These are phyloP conservation scores for Cyprinodon brontotheroides DNA, from an alignment of 2,113 vertebrate species.

Conservation along the genomic window DNA sequence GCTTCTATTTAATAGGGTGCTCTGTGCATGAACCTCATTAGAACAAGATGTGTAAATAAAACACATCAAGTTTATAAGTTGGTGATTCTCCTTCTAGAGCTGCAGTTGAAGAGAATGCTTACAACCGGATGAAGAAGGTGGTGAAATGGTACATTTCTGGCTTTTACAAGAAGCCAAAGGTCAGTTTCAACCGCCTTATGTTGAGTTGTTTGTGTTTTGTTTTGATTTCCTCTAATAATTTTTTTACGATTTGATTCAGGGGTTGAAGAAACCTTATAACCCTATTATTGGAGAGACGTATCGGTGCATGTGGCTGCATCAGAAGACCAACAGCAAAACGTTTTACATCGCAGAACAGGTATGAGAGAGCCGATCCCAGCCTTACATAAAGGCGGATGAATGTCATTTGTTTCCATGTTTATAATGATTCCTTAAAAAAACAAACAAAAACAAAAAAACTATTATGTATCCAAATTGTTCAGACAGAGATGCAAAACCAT, in stretches of 20 bases:
- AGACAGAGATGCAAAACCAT: too few species aligned
- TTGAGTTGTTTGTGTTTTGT: not conserved
- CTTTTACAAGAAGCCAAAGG: slow-evolving; percentile 99
- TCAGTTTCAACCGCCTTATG: slow-evolving; percentile 30
- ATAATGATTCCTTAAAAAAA: not conserved
- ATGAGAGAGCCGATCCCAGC: not conserved
- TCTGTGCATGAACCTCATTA: too few species aligned
- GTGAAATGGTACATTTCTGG: slow-evolving; percentile 99
- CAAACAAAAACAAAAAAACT: too few species aligned
- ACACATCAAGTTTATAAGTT: not conserved
- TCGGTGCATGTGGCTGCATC: slow-evolving; percentile 97
- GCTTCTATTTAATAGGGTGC: too few species aligned
- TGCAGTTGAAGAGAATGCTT: slow-evolving; percentile 95
- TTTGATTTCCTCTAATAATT: not conserved
- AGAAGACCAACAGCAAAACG: slow-evolving; percentile 94
- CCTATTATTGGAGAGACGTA: slow-evolving; percentile 97
- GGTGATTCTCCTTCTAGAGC: slow-evolving; percentile 77
- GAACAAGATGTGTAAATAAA: not conserved
- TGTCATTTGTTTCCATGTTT: not conserved
- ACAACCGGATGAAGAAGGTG: slow-evolving; percentile 95
- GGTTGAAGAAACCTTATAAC: slow-evolving; percentile 98
- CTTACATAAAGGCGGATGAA: not conserved
- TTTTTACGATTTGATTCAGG: slow-evolving; percentile 71
- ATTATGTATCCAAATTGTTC: too few species aligned
- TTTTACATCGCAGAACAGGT: slow-evolving; percentile 99